phyloP scores from a whole-genome alignment of 2,113 vertebrate genomes.

The Seriola aureovittata region DNA sequence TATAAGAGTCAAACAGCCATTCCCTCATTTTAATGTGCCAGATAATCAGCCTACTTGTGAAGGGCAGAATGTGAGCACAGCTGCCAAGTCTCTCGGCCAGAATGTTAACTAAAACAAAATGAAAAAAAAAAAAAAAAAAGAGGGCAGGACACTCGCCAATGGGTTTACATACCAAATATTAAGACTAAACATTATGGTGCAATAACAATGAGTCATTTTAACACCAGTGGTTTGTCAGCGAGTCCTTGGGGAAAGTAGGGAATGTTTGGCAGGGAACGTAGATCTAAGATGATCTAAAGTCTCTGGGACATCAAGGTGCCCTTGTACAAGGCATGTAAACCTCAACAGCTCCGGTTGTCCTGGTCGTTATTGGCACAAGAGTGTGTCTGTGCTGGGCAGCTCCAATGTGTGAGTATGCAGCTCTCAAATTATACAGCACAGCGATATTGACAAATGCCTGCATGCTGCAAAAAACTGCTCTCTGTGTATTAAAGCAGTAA shows the following conservation, averaged over 20 bases:
- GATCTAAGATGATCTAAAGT: background rate
- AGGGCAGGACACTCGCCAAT: background rate
- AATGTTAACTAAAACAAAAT: constrained; percentile 35
- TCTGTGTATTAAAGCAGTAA: background rate
- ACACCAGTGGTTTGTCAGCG: background rate
- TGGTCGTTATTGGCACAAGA: constrained; percentile 28
- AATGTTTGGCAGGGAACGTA: background rate
- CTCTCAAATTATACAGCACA: constrained; percentile 18
- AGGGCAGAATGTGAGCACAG: constrained; percentile 46
- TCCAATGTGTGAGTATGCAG: constrained; percentile 5
- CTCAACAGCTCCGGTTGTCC: constrained; percentile 15
- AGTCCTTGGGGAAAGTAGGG: constrained; percentile 7
- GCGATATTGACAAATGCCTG: background rate
- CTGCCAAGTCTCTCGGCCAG: constrained; percentile 46
- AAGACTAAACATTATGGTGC: constrained; percentile 11
- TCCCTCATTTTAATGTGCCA: constrained; percentile 66
- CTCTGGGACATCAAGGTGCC: constrained; percentile 51
- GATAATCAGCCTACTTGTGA: constrained; percentile 66
- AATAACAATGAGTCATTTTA: constrained; percentile 7
- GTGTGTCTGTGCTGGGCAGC: constrained; percentile 3
- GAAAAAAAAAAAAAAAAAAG: background rate
- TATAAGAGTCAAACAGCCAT: constrained; percentile 54
- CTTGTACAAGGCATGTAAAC: constrained; percentile 44
- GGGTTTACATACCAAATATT: constrained; percentile 34
- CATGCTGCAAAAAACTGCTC: background rate